Percentiles rank a stretch among this genome's conserved stretches.
These are phyloP conservation scores for Malthinus flaveolus DNA, from an alignment of 2,888 invertebrate genomes.

Conservation along the genomic window DNA sequence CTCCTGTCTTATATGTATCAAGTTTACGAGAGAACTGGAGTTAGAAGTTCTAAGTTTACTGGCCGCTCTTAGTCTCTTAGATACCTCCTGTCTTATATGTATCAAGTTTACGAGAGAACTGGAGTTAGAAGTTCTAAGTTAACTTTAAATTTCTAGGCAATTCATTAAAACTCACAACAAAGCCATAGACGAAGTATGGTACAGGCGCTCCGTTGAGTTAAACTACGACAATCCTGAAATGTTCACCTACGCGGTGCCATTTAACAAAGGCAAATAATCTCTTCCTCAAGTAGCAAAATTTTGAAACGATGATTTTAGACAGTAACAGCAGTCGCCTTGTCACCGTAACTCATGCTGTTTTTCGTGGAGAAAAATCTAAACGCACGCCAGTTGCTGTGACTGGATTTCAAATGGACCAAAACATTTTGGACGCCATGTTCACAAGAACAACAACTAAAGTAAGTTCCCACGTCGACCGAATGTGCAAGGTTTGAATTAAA, in stretches of 20 bases:
- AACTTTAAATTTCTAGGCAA: constrained; percentile 54
- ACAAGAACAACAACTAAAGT: constrained; percentile 78
- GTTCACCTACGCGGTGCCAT: constrained; percentile 79
- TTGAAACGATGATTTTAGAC: constrained; percentile 32
- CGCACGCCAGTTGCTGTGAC: constrained; percentile 71
- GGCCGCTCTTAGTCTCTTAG: no score
- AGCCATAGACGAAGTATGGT: constrained; percentile 88
- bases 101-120: no score
- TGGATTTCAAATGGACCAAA: constrained; percentile 81
- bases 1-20: no score
- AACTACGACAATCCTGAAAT: constrained; percentile 73
- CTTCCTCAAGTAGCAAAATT: background rate
- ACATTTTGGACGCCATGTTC: constrained; percentile 75
- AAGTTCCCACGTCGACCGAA: constrained; percentile 45
- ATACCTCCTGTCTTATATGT: no score
- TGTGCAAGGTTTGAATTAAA: background rate
- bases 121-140: no score
- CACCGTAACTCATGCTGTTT: constrained; percentile 84
- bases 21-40: no score
- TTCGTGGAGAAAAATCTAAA: constrained; percentile 60
- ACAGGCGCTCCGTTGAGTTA: constrained; percentile 83
- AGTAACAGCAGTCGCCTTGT: constrained; percentile 66
- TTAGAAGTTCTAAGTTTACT: no score
- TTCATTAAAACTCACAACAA: constrained; percentile 73
- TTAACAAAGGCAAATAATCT: constrained; percentile 52